Percentiles rank a stretch among this genome's conserved stretches.
These are phyloP conservation scores for Escarpia spicata DNA, from an alignment of 2,888 invertebrate genomes.

Conservation along the genomic window DNA sequence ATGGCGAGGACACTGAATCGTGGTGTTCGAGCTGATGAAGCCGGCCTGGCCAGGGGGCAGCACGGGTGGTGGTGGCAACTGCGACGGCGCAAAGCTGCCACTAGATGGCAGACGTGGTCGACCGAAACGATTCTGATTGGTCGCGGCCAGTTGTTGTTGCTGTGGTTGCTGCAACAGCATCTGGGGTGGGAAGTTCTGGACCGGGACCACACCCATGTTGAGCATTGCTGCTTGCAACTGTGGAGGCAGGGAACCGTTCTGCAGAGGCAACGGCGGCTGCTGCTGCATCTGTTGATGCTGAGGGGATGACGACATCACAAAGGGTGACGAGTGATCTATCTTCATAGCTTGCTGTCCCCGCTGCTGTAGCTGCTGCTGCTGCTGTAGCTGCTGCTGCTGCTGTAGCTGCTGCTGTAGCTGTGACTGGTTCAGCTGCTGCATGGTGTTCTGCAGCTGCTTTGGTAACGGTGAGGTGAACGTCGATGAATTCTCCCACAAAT, in stretches of 20 bases:
- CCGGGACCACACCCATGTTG: background rate
- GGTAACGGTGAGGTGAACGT: background rate
- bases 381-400: conserved; percentile 33
- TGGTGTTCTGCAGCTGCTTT: conserved; percentile 22
- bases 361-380: conserved; percentile 32
- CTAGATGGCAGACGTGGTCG: conserved; percentile 29
- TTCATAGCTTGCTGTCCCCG: conserved; percentile 32
- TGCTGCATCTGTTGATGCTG: conserved; percentile 21
- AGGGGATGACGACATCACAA: background rate
- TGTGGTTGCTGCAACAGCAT: conserved; percentile 29
- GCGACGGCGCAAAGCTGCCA: conserved; percentile 25
- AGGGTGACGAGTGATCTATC: background rate
- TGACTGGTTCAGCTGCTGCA: conserved; percentile 30
- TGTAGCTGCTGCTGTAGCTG: conserved; percentile 28
- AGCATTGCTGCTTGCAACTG: background rate
- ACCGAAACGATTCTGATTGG: conserved; percentile 20
- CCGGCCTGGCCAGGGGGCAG: background rate
- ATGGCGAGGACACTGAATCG: background rate
- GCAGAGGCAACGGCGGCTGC: conserved; percentile 22
- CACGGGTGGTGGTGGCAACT: background rate
- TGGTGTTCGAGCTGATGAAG: background rate
- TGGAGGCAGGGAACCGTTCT: conserved; percentile 14
- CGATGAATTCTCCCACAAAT: background rate
- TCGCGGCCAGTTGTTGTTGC: conserved; percentile 14
- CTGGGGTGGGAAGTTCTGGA: conserved; percentile 25